Conservation (phyloP, 2,797 vertebrate species). For the Aphelocoma californica region DNA sequence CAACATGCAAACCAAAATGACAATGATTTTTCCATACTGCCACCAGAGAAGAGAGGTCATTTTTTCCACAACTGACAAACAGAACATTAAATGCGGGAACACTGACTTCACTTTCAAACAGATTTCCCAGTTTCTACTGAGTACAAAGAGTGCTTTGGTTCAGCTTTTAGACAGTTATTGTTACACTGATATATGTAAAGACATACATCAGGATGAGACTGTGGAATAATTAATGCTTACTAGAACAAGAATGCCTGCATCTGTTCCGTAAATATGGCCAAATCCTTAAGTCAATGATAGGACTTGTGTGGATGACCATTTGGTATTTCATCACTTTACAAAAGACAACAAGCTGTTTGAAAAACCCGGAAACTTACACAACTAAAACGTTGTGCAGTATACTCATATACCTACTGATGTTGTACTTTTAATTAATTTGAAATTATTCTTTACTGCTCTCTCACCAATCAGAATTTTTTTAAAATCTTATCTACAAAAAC, state of each 20-base stretch:
- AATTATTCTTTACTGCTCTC: background rate
- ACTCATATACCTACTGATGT: background rate
- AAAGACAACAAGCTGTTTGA: background rate
- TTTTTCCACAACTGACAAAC: background rate
- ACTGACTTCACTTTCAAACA: background rate
- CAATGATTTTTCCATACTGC: background rate
- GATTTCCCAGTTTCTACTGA: background rate
- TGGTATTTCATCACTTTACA: background rate
- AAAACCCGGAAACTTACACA: background rate
- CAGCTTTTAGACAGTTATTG: background rate
- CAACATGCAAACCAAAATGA: background rate
- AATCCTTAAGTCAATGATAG: background rate
- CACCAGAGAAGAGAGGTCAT: background rate
- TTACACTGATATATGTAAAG: constrained; percentile 13
- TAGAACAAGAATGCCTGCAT: constrained; percentile 14
- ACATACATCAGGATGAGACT: background rate
- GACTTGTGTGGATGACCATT: background rate
- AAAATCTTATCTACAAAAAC: background rate
- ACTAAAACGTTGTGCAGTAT: background rate
- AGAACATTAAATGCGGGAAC: background rate
- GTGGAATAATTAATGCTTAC: background rate
- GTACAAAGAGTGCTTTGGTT: background rate
- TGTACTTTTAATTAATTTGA: background rate
- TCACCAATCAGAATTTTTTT: background rate
- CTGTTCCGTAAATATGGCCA: background rate